These are phyloP conservation scores for Tenebrio molitor DNA, from an alignment of 1,140 invertebrate species.

Conservation along the genomic window DNA sequence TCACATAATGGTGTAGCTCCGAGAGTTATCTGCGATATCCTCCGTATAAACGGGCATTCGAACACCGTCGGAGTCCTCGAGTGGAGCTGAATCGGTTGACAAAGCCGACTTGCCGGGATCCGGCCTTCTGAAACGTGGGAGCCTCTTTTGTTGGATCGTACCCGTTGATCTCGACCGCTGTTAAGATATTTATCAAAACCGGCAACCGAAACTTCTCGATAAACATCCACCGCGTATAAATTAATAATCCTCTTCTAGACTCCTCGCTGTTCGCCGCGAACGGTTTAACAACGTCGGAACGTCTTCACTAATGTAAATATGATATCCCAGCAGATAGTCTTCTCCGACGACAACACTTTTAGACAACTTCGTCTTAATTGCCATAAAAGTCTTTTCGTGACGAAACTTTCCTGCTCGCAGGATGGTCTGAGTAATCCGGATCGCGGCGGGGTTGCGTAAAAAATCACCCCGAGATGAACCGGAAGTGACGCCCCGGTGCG, in stretches of 20 bases:
- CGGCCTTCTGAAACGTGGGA: conserved; percentile 26
- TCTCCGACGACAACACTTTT: too few species aligned
- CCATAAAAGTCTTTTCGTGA: too few species aligned
- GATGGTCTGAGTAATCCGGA: not conserved
- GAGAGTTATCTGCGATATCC: conserved; percentile 22
- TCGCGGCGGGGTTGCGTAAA: conserved; percentile 25
- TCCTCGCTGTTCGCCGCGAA: too few species aligned
- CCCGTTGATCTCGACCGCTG: conserved; percentile 39
- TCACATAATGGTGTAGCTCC: conserved; percentile 11
- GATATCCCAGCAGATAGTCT: too few species aligned
- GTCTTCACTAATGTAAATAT: too few species aligned
- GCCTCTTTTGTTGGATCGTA: conserved; percentile 31
- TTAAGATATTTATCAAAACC: conserved; percentile 46
- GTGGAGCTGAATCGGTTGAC: conserved; percentile 29
- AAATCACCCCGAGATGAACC: conserved; percentile 15
- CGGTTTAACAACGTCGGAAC: too few species aligned
- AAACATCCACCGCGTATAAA: conserved; percentile 21
- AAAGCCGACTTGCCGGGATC: conserved; percentile 30
- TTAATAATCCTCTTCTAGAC: too few species aligned
- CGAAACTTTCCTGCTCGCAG: too few species aligned
- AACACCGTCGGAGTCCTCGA: conserved; percentile 1
- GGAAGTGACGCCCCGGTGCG: conserved; percentile 33
- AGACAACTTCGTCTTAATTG: too few species aligned
- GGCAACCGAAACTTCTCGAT: not conserved
- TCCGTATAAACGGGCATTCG: conserved; percentile 11